Evolutionary conservation across 2,888 invertebrate species (phyloP), one percentile per base, ranked within the genome.

Genomic region (Cyclophora punctaria): DNA sequence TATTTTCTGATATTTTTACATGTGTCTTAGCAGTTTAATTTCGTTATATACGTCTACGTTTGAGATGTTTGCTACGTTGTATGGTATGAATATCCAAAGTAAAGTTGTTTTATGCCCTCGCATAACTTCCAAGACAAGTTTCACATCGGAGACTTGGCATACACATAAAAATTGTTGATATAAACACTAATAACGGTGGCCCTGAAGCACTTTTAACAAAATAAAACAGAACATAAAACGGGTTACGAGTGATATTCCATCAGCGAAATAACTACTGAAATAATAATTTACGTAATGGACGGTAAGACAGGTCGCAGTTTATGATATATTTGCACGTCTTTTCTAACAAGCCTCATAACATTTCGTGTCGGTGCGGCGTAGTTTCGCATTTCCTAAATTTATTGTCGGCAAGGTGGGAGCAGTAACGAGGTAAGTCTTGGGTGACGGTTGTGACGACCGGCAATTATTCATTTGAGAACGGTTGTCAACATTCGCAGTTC

Each of bases 381-480:
- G 60, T 60, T 62, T 60, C 59, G 51, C 52, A 53, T 63, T 64
- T 59, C 55, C 57, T 60, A 44, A 64, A 67, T 67, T 69, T 67
- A 66, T 67, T 51, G 58, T 55, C 51, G 45, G 50, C 46, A 53
- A 58, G 60, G 59, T 63, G 53, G 51, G 62, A 55, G 59, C 45
- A 52, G 57, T 69, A 67, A 64, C 63, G 68, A 66, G 65, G 57
- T 55, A 52, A 53, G 55, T 52, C 60, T 59, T 61, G 64, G 64
- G 61, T 59, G 68, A 63, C 56, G 66, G 53, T 52, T 56, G 52
- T 59, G 59, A 61, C 60, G 64, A 64, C 62, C 62, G 62, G 69
- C 65, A 66, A 67, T 72, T 60, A 70, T 63, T 71, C 65, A 73
- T 67, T 64, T 57, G 52, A 53, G 56, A 52, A 55, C 48, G 59